Base-by-base conservation (phyloP, 64 coral and sea anemone species). In the Montipora cactus region DNA sequence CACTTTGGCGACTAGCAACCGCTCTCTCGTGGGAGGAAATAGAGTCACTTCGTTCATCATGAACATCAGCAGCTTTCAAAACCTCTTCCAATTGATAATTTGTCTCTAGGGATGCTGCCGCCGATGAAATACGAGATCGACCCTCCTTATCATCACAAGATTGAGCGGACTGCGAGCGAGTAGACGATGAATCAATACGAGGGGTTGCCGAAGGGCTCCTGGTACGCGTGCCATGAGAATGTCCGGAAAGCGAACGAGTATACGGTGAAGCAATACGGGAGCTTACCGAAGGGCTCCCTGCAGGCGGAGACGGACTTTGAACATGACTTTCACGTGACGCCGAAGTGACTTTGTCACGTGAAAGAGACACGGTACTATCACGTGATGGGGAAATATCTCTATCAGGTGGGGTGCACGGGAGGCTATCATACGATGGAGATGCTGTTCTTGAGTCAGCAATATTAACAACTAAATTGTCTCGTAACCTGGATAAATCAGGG, bases 141-240 rank as follows among this genome's bases (percentile, higher is more conserved):
- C 7, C 62, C 12, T 71, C 47, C 5, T n/a, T 86, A 4, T 15
- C 64, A 1, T 25, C 62, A 71, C 82, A 64, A 86, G 82, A 86
- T 19, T 86, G 64, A 16, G 71, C 82, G 18, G 82, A 86, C 19
- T 44, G 66, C 37, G 82, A 71, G 45, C 82, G 81, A 48, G 81
- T 66, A 7, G 81, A 84, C 4, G 81, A 13, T 59, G 81, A 67
- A 84, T 10, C 59, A 14, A 84, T 15, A 5, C 81, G 81, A 47
- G 81, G n/a, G 14, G 81, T 7, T 8, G 62, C 81, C 81, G 80
- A 66, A 16, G 57, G 8, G 58, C 80, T 66, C 5, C 28, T 62
- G 2, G 28, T 28, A 28, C 28, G 28, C 28, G 28, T 28, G 28
- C 28, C 28, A 28, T 0, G 28, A 28, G 28, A 28, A 28, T 28